A percentile compares a stretch with the other conserved stretches of the same genome.
These are phyloP conservation scores for Cataglyphis albicans DNA, from an alignment of 2,888 invertebrate species.

Conservation along the genomic window DNA sequence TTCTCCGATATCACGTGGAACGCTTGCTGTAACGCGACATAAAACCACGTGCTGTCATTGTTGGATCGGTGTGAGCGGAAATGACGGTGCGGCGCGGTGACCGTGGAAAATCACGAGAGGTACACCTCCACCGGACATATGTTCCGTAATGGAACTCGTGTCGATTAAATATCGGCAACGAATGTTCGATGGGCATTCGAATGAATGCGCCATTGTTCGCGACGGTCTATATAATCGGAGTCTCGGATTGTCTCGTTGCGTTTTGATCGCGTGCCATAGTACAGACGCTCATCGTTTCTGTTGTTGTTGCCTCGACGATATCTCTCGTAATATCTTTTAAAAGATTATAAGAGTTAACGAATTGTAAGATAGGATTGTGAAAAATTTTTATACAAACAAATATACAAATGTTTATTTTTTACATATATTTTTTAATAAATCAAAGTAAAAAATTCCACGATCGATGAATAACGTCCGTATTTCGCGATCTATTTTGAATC, in stretches of 20 bases:
- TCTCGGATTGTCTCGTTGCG: conserved; percentile 19
- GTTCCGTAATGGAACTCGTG: conserved; percentile 47
- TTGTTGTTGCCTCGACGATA: neutral
- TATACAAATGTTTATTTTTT: neutral
- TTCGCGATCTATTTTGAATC: conserved; percentile 7
- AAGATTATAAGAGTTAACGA: neutral
- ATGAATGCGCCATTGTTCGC: conserved; percentile 47
- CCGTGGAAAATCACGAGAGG: conserved; percentile 43
- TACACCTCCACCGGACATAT: conserved; percentile 14
- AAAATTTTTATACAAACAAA: neutral
- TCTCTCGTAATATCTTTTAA: neutral
- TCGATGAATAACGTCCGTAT: neutral
- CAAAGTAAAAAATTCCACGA: neutral
- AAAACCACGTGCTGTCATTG: conserved; percentile 12
- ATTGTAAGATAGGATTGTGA: neutral
- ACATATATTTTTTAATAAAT: conserved; percentile 1
- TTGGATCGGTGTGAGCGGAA: conserved; percentile 42
- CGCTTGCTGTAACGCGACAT: neutral
- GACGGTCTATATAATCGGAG: conserved; percentile 30
- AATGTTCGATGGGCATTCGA: conserved; percentile 23
- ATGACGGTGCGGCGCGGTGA: conserved; percentile 12
- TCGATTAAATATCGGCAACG: conserved; percentile 53
- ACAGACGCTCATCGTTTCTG: neutral
- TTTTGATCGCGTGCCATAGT: conserved; percentile 3
- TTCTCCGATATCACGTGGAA: neutral